Evolutionary conservation across 2,113 vertebrate species (phyloP), one percentile per base, ranked within the genome.

Genomic region (Pseudopodoces humilis): DNA sequence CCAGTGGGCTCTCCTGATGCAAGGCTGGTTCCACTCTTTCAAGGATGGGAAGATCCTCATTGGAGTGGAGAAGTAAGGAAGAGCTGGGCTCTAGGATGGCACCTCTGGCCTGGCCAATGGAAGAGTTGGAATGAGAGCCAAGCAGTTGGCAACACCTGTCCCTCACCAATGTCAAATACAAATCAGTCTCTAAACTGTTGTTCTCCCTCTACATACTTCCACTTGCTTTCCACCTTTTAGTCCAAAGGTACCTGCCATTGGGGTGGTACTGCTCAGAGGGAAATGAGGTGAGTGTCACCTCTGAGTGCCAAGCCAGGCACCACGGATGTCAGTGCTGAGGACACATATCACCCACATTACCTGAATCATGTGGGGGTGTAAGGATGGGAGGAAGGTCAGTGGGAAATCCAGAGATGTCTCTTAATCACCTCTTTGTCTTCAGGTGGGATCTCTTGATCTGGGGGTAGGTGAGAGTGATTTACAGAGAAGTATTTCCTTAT

Each of bases 1-100:
- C 95, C 99, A 99, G 97, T 99, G 99, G 99, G 99, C 99, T 59
- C 96, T 99, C n/a, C 97, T 99, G 83, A 98, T 99, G 98, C 99
- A 99, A 93, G 99, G 99, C 94, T 99, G 99, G 99, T 98, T 99
- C 82, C 98, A 99, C 74, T 88, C 95, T 22, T 98, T 99, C 13
- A 86, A 98, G 76, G 91, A 96, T 0, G 98, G 98, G 44, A 98
- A 98, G 94, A 99, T 99, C 90, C 50, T 88, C 53, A 96, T 99
- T 11, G 98, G 98, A 82, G 68, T 99, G 13, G 98, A 99, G 91
- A 99, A 80, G 99, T 99, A 97, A 97, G 97, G 74, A 94, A 65
- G 59, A 10, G 7, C 12, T 21, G 76, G 69, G 71, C 22, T 53
- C 46, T 59, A 80, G 94, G 62, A 31, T 86, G 33, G 46, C 59